Evolutionary conservation across 2,797 vertebrate genomes (phyloP).

Genomic region (Pogoniulus pusillus): DNA sequence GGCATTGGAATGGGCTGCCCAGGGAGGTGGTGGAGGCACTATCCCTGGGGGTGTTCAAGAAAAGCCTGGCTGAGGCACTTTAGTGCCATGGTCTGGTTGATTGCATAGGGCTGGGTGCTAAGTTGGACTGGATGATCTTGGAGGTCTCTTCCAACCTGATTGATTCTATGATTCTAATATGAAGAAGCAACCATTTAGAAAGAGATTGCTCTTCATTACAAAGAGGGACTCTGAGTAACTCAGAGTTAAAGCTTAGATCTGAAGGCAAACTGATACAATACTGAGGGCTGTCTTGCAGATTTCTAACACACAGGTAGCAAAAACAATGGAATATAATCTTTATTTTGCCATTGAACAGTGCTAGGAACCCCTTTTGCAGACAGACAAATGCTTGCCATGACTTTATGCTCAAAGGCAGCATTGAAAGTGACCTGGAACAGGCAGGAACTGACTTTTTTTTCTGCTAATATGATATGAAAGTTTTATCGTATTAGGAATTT

Average conservation of each 20-base stretch:
- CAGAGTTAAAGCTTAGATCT: background rate
- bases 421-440: conserved; percentile 71
- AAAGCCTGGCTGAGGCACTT: too few species aligned
- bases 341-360: conserved; percentile 6
- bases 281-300: background rate
- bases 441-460: conserved; percentile 71
- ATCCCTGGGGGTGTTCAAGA: too few species aligned
- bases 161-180: background rate
- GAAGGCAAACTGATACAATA: background rate
- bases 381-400: conserved; percentile 60
- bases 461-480: conserved; percentile 75
- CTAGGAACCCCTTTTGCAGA: conserved; percentile 44
- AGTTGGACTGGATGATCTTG: too few species aligned
- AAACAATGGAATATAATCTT: background rate
- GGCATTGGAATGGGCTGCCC: too few species aligned
- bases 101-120: too few species aligned
- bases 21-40: too few species aligned
- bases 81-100: too few species aligned
- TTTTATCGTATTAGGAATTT: conserved; percentile 78
- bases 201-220: background rate
- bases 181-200: background rate
- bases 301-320: background rate
- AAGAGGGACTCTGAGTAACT: background rate
- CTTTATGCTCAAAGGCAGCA: conserved; percentile 53
- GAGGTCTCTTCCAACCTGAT: too few species aligned